These are phyloP conservation scores for Vulpes lagopus DNA, from an alignment of 2,113 vertebrate species.

Conservation along the genomic window DNA sequence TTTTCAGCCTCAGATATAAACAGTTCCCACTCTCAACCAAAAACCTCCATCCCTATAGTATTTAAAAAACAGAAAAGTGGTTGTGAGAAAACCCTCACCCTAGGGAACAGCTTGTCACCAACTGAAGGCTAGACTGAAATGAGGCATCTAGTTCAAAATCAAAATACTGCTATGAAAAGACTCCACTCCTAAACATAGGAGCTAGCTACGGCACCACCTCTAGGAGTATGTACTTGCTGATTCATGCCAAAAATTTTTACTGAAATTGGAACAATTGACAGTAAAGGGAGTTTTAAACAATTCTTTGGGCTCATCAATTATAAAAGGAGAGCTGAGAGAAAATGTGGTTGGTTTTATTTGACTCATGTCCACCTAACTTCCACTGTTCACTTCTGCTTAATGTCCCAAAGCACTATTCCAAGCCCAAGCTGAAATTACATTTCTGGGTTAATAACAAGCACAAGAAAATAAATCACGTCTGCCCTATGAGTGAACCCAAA, in stretches of 20 bases:
- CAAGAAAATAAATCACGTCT: conserved; percentile 81
- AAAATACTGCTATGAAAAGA: neutral
- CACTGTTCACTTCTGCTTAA: conserved; percentile 63
- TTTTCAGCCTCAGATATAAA: neutral
- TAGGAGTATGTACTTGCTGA: neutral
- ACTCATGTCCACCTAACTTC: conserved; percentile 58
- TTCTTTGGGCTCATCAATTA: neutral
- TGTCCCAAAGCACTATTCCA: conserved; percentile 65
- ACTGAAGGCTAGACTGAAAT: neutral
- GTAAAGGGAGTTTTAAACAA: neutral
- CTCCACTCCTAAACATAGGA: conserved; percentile 1
- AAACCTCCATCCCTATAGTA: neutral
- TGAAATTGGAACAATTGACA: conserved; percentile 44
- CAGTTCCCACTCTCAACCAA: neutral
- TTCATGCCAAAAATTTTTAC: neutral
- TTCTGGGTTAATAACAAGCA: conserved; percentile 75
- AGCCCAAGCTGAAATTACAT: conserved; percentile 71
- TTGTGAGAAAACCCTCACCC: conserved; percentile 47
- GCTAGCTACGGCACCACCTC: neutral
- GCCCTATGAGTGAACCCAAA: conserved; percentile 80
- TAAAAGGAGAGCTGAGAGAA: conserved; percentile 41
- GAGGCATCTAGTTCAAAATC: neutral
- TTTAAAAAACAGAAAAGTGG: neutral
- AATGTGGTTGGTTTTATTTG: conserved; percentile 18
- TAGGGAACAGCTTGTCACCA: neutral